phyloP scores from a whole-genome alignment of 2,797 vertebrate genomes.

The Myotis myotis region DNA sequence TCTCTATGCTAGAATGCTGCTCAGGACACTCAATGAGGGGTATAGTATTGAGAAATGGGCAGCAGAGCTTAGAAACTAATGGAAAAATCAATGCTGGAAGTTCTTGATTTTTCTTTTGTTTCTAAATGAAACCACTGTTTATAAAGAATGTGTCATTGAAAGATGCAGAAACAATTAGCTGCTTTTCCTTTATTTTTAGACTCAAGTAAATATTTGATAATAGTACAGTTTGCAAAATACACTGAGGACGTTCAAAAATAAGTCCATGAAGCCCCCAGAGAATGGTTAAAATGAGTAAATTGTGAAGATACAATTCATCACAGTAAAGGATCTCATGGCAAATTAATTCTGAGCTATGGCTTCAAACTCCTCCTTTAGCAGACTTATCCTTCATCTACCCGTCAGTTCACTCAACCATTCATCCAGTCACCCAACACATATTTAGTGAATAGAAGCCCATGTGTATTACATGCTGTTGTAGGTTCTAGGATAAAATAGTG shows the following conservation, averaged over 20 bases:
- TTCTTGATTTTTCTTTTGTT: conserved; percentile 14
- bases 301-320: background rate
- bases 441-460: background rate
- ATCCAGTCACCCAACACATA: background rate
- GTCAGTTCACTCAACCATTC: background rate
- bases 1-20: background rate
- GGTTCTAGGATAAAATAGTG: background rate
- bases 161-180: background rate
- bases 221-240: background rate
- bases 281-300: conserved; percentile 10
- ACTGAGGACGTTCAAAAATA: conserved; percentile 3
- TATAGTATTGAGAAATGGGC: background rate
- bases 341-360: background rate
- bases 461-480: background rate
- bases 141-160: background rate
- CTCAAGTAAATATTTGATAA: background rate
- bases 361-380: background rate
- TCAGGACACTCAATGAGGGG: background rate
- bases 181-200: background rate
- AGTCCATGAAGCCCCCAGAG: background rate
- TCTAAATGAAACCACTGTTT: conserved; percentile 38
- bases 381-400: background rate
- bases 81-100: background rate
- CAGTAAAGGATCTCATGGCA: background rate
- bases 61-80: background rate